Base-by-base conservation (phyloP, 2,797 vertebrate genomes). In the Hephaestus fuliginosus region DNA sequence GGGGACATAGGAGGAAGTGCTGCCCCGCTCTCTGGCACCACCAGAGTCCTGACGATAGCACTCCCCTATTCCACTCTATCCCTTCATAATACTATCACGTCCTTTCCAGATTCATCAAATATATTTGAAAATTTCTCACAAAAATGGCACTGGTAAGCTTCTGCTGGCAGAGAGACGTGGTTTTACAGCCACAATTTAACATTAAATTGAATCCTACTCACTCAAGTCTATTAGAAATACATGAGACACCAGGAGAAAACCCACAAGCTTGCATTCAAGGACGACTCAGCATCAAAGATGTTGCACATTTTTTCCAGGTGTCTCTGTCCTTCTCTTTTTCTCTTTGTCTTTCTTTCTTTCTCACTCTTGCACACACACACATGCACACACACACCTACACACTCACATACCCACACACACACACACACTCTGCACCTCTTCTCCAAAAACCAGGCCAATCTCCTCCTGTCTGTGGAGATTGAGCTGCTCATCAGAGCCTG, bases 401-500 rank as follows among this genome's bases (percentile, higher is more conserved):
- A 17, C 57, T 25, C 63, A 65, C 53, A 52, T 44, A 67, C 72
- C 48, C 75, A 56, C 67, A 43, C 64, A 46, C 41, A 63, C 44
- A 60, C 55, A 1, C 70, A 49, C 82, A 64, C 69, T 48, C 43
- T 46, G 71, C 78, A 75, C 78, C 39, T 79, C 65, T 52, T 84
- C 80, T 81, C 62, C 66, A 76, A 86, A 33, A 91, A 90, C 78
- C 88, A 92, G 91, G 90, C 85, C 92, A 92, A 91, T 93, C 89
- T 91, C 83, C 82, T 86, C 79, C 79, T 81, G 80, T 90, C 88
- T 89, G 87, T 80, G 67, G 89, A 90, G 92, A 90, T 85, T 93
- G 90, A 94, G 91, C 88, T 87, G 75, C 90, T 93, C 90, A 94
- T 92, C 90, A 92, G 88, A 89, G 91, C 81, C 83, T 74, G 88